Evolutionary conservation across 2,113 vertebrate species (phyloP).

Genomic region (Hippocampus barbouri): DNA sequence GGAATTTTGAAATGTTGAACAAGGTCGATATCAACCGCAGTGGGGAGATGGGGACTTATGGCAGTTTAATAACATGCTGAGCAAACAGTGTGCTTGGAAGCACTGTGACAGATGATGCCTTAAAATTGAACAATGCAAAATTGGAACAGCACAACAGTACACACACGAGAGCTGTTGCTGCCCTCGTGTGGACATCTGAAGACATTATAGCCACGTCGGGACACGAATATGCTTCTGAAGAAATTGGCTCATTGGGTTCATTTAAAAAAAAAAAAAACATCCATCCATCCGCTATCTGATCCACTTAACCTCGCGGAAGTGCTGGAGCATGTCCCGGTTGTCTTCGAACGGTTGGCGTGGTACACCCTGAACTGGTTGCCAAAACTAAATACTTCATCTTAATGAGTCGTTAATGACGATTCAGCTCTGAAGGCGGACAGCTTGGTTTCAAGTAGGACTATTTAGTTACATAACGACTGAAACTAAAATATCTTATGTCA

Average conservation of each 20-base stretch:
- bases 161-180: slow-evolving; percentile 38
- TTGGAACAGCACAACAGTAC: background rate
- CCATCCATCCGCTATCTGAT: no score
- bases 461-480: background rate
- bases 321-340: no score
- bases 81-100: slow-evolving; percentile 30
- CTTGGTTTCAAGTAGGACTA: background rate
- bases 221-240: slow-evolving; percentile 16
- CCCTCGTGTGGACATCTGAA: slow-evolving; percentile 50
- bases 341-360: no score
- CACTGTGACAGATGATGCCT: slow-evolving; percentile 27
- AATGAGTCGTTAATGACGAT: background rate
- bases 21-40: slow-evolving; percentile 3
- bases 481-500: no score
- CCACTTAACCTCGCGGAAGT: no score
- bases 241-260: slow-evolving; percentile 30
- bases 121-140: background rate
- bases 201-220: slow-evolving; percentile 7
- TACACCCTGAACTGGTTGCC: background rate
- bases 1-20: slow-evolving; percentile 28
- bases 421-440: background rate
- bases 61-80: slow-evolving; percentile 32
- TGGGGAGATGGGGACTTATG: slow-evolving; percentile 12
- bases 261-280: background rate
- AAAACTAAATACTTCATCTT: background rate